These are phyloP conservation scores for Glaucopsyche alexis DNA, from an alignment of 2,888 invertebrate species.

Conservation along the genomic window DNA sequence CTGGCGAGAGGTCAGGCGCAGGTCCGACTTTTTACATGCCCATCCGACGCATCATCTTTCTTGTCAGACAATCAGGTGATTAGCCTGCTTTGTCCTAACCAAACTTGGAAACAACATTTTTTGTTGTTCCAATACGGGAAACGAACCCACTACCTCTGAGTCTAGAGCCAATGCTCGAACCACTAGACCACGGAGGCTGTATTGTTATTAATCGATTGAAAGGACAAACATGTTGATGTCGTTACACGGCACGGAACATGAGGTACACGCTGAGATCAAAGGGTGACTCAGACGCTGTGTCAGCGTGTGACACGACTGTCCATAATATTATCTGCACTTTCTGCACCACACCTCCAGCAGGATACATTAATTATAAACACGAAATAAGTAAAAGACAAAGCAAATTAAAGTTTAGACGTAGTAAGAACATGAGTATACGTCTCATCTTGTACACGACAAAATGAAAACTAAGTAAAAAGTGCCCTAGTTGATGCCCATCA, in stretches of 20 bases:
- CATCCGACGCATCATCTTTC: too few relatives aligned
- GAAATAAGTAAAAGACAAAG: background rate
- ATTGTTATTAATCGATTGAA: background rate
- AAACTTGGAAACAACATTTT: too few relatives aligned
- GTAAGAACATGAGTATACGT: background rate
- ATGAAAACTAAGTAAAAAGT: background rate
- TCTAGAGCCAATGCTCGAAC: too few relatives aligned
- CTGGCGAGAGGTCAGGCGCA: too few relatives aligned
- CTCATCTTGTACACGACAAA: background rate
- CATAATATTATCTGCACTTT: background rate
- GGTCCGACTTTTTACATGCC: too few relatives aligned
- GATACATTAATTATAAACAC: background rate
- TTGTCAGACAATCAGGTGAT: too few relatives aligned
- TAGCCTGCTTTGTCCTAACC: too few relatives aligned
- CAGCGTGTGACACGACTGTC: background rate
- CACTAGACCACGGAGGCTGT: too few relatives aligned
- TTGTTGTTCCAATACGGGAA: too few relatives aligned
- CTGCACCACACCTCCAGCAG: background rate
- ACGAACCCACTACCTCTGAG: too few relatives aligned
- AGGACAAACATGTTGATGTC: slow-evolving; percentile 10
- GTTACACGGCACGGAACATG: background rate
- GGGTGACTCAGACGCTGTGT: slow-evolving; percentile 3
- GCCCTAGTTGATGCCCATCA: too few relatives aligned
- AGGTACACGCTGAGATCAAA: background rate
- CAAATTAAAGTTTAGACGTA: background rate